A percentile compares a stretch with the other conserved stretches of the same genome.
Evolutionary conservation across 2,113 vertebrate genomes (phyloP).

Genomic region (Bungarus multicinctus): DNA sequence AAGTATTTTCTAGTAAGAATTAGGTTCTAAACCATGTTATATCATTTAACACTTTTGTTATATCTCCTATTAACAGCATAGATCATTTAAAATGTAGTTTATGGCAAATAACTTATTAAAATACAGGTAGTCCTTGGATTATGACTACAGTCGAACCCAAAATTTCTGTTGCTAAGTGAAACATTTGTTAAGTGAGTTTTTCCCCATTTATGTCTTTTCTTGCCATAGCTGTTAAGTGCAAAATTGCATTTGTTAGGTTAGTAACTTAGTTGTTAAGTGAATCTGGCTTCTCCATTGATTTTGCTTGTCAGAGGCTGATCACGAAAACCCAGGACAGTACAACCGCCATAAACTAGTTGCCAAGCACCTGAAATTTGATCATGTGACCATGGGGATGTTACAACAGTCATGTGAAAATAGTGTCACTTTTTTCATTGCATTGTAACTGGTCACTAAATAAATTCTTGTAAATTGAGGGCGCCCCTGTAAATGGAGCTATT

Average conservation of each 20-base stretch:
- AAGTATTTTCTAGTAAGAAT: background rate
- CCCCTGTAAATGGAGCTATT: background rate
- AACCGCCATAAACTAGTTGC: background rate
- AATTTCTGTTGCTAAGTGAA: background rate
- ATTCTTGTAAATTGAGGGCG: background rate
- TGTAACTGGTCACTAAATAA: background rate
- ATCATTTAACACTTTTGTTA: background rate
- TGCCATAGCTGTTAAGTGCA: background rate
- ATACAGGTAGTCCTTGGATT: background rate
- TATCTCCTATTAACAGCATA: background rate
- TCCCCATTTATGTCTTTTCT: background rate
- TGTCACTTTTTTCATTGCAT: background rate
- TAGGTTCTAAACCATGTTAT: background rate
- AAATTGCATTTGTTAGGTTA: background rate
- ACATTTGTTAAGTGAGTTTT: background rate
- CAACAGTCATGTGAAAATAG: background rate
- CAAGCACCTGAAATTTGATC: background rate
- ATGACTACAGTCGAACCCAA: background rate
- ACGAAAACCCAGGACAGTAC: background rate
- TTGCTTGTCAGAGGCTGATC: background rate
- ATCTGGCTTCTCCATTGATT: background rate
- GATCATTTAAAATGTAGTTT: background rate
- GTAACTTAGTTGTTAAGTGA: background rate
- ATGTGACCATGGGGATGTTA: background rate
- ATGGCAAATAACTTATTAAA: background rate